Base-by-base conservation (phyloP, 2,888 invertebrate species). In the Gnatocerus cornutus region DNA sequence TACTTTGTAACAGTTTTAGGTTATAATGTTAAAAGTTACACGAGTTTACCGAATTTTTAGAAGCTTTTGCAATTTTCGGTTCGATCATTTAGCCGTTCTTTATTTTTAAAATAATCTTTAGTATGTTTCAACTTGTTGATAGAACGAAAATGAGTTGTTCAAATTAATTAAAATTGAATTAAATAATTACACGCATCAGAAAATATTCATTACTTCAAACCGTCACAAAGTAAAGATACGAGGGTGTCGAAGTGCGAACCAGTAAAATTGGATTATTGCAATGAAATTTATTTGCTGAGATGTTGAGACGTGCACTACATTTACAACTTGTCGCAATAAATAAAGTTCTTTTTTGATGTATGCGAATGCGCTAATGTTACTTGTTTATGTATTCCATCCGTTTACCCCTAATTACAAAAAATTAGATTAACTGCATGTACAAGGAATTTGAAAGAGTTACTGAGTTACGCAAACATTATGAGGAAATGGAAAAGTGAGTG, bases 1-100 rank as follows among this genome's bases (percentile, higher is more conserved):
- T 74, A 73, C 72, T 73, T 71, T 73, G 73, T 72, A 69, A 73
- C 71, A 74, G 68, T 74, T 74, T 71, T 71, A 70, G 64, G 67
- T 67, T 70, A 73, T 68, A 74, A 75, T 73, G 68, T 67, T 71
- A 59, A 71, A 74, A 73, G 73, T 74, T 72, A 70, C 68, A 71
- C 43, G 62, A 71, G 66, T 72, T 69, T 68, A 21, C 59, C 33
- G 37, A 63, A 69, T 68, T 74, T 74, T 72, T 65, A 66, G 67
- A 55, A 48, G 63, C 27, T 63, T 29, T 52, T 21, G 55, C 68
- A 68, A 41, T 69, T 63, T 58, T 45, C 55, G 12, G 55, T 39
- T 39, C 46, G 50, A 52, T 55, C 55, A 64, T 62, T 62, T 62
- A 39, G 12, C n/a, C 39, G 27, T 39, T 58, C n/a, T 39, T 55